Conservation (phyloP, 1,140 invertebrate species). For the Magallana gigas region DNA sequence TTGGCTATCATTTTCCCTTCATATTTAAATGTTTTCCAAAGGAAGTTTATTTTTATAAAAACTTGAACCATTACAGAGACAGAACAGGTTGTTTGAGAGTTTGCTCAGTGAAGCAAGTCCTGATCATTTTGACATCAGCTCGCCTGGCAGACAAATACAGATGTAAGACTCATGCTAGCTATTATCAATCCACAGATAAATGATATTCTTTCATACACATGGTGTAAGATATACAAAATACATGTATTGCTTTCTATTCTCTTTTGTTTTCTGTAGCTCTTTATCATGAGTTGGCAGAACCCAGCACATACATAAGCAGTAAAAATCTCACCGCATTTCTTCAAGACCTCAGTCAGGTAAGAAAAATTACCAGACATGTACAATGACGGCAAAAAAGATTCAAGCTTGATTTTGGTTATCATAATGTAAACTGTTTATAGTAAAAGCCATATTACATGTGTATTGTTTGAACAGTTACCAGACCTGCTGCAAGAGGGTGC, state of each 20-base stretch:
- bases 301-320: constrained; percentile 84
- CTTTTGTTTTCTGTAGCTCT: constrained; percentile 75
- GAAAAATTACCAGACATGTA: background rate
- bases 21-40: too few species aligned
- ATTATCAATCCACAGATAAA: too few species aligned
- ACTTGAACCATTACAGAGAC: constrained; percentile 71
- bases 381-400: background rate
- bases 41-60: too few species aligned
- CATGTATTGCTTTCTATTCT: too few species aligned
- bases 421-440: background rate
- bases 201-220: too few species aligned
- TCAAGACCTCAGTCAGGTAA: constrained; percentile 72
- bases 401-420: background rate
- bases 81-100: constrained; percentile 80
- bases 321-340: constrained; percentile 82
- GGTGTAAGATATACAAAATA: too few species aligned
- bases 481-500: constrained; percentile 97
- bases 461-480: constrained; percentile 87
- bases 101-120: constrained; percentile 82
- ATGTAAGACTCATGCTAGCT: constrained; percentile 69
- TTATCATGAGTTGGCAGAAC: constrained; percentile 84
- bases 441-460: too few species aligned
- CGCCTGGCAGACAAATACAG: constrained; percentile 84
- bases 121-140: constrained; percentile 83
- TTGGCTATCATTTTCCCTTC: too few species aligned